These are phyloP conservation scores for Thalassophryne amazonica DNA, from an alignment of 2,797 vertebrate species.

Conservation along the genomic window DNA sequence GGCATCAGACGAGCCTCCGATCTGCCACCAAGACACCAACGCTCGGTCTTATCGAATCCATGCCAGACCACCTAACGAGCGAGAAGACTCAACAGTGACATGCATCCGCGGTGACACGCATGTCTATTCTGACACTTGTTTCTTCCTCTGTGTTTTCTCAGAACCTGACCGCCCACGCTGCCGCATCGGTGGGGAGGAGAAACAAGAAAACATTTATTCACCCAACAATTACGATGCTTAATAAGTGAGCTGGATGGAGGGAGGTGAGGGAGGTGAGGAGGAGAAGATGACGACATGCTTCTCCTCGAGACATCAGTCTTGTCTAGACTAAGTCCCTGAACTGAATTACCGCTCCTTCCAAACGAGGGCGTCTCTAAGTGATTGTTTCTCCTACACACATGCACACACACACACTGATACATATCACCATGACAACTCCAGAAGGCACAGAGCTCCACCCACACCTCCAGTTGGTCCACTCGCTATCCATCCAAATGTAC, in stretches of 20 bases:
- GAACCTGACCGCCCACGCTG: slow-evolving; percentile 59
- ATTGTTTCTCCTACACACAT: slow-evolving; percentile 7
- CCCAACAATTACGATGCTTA: slow-evolving; percentile 41
- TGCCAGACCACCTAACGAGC: slow-evolving; percentile 58
- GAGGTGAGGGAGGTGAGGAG: not conserved
- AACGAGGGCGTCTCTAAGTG: slow-evolving; percentile 39
- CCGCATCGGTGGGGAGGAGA: slow-evolving; percentile 51
- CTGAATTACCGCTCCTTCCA: slow-evolving; percentile 53
- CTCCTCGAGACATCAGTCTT: slow-evolving; percentile 46
- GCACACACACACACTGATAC: slow-evolving; percentile 13
- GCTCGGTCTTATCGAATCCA: slow-evolving; percentile 57
- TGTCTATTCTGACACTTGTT: slow-evolving; percentile 32
- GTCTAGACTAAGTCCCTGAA: slow-evolving; percentile 67
- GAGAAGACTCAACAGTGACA: no score
- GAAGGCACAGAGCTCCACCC: no score
- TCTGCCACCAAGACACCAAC: slow-evolving; percentile 79
- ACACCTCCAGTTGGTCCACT: no score
- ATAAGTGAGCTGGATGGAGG: no score
- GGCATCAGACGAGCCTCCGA: slow-evolving; percentile 83
- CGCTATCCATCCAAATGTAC: no score
- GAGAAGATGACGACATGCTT: slow-evolving; percentile 14
- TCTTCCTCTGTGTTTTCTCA: slow-evolving; percentile 26
- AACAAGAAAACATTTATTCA: slow-evolving; percentile 37
- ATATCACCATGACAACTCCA: slow-evolving; percentile 60
- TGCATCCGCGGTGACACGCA: slow-evolving; percentile 12